Conservation (phyloP, 2,113 vertebrate genomes). For the Hydrolagus affinis region DNA sequence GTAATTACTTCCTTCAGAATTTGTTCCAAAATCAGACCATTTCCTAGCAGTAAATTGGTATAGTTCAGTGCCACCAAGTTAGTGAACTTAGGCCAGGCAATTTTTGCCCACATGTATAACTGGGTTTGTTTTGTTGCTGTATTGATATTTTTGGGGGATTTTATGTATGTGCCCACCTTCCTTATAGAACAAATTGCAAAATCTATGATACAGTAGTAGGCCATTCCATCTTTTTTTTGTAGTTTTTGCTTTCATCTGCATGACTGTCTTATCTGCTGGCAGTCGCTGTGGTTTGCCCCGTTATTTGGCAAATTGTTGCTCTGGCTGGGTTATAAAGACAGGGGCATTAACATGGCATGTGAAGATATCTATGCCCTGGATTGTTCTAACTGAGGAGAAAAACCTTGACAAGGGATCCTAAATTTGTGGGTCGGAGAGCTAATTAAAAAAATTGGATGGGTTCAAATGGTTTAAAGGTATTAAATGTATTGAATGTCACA, state of each 20-base stretch:
- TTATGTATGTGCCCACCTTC: not conserved
- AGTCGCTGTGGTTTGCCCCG: not conserved
- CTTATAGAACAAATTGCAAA: no score
- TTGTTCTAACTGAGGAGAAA: not conserved
- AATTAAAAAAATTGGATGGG: no score
- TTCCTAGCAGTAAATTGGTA: not conserved
- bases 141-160: not conserved
- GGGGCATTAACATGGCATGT: not conserved
- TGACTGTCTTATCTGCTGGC: not conserved
- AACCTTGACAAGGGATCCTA: not conserved
- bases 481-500: no score
- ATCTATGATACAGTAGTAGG: no score
- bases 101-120: not conserved
- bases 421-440: not conserved
- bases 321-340: not conserved
- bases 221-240: no score
- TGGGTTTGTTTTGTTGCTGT: not conserved
- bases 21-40: not conserved
- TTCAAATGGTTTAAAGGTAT: not conserved
- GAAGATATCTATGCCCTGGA: not conserved
- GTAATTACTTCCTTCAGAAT: not conserved
- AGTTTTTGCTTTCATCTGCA: not conserved
- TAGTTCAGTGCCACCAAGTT: not conserved
- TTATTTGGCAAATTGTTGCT: not conserved
- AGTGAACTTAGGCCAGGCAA: not conserved